Base-by-base conservation (phyloP, 2,113 vertebrate species). In the Menura novaehollandiae region DNA sequence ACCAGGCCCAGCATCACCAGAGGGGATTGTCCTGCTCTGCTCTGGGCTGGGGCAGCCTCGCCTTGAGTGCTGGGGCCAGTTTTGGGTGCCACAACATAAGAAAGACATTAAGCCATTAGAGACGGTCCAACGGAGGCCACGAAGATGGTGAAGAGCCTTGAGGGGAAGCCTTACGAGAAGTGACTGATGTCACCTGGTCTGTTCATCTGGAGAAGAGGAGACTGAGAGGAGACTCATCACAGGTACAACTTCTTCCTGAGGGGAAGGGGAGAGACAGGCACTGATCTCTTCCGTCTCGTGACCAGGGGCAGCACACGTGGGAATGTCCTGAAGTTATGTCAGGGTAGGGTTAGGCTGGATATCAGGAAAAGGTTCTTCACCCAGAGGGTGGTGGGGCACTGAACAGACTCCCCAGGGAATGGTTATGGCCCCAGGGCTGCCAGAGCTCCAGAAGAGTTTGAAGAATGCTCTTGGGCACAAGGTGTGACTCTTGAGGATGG, bases 161-260 rank as follows among this genome's bases (percentile, higher is more conserved):
- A 58, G 41, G 16, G 51, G 27, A 56, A 67, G 9, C 32, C 11
- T 17, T 30, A 5, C 8, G 27, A 39, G 52, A 43, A 33, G 39
- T 5, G 0, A 0, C 28, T 58, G 64, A 11, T 18, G n/a, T 7
- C n/a, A 39, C 5, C 11, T 18, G 5, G 24, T 22, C 6, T 33
- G 18, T n/a, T 58, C 44, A 46, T 20, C 51, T 67, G 66, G 66
- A 41, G 26, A 28, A 19, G 39, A 64, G 44, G 66, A 82, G 15
- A n/a, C 19, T n/a, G 23, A 49, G 53, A 18, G 41, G 41, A 51
- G 4, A 23, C 4, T n/a, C n/a, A n/a, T 9, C 2, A 8, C 35
- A 24, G 51, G 7, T 37, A 9, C 51, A 46, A 2, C 26, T 46
- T 46, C 51, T 21, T 46, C 15, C 20, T 15, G 44, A 18, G 30